A percentile compares a stretch with the other conserved stretches of the same genome.
phyloP scores from a whole-genome alignment of 2,888 invertebrate genomes.

The Ptycholaimellus sp. region DNA sequence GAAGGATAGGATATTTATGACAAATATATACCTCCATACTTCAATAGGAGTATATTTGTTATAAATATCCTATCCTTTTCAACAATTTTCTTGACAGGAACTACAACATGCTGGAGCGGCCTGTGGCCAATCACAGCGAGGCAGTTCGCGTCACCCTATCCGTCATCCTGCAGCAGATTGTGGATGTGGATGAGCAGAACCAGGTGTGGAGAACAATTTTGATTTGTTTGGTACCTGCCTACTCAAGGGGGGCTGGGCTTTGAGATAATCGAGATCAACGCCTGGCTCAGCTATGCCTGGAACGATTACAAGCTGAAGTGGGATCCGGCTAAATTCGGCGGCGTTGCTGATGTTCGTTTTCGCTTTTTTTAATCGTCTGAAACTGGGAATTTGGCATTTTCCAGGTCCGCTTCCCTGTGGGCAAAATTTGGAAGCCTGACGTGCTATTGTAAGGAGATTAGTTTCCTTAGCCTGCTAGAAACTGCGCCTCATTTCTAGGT shows the following conservation, averaged over 20 bases:
- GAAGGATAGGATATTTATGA: no score
- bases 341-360: neutral
- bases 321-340: conserved; percentile 14
- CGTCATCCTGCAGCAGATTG: conserved; percentile 30
- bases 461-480: neutral
- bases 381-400: no score
- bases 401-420: conserved; percentile 1
- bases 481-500: neutral
- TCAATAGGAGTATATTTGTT: no score
- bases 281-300: conserved; percentile 19
- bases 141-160: conserved; percentile 28
- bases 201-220: no score
- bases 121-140: conserved; percentile 26
- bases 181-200: conserved; percentile 28
- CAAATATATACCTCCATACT: no score
- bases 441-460: conserved; percentile 85
- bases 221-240: neutral
- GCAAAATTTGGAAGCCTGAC: conserved; percentile 78
- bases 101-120: conserved; percentile 28
- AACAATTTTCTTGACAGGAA: no score
- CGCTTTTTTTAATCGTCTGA: neutral
- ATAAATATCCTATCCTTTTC: no score
- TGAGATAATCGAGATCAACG: conserved; percentile 14
- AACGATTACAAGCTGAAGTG: conserved; percentile 16
- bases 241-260: neutral